Percentiles rank a stretch among this genome's conserved stretches.
phyloP scores from a whole-genome alignment of 1,140 invertebrate species.

The Heliconius melpomene region DNA sequence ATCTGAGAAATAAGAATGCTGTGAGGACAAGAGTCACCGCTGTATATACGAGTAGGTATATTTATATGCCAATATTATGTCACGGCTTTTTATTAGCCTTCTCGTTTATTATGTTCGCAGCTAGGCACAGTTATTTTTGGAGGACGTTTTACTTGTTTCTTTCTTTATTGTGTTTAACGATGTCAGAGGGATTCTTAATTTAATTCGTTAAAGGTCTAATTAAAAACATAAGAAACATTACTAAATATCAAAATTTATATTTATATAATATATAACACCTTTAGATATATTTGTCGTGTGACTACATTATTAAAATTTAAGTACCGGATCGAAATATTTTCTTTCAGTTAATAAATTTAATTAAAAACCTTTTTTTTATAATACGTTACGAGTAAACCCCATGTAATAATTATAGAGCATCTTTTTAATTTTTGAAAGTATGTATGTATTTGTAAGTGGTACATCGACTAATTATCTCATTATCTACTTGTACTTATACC shows the following conservation, averaged over 20 bases:
- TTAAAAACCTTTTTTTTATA: no score
- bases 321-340: no score
- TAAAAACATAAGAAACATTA: background rate
- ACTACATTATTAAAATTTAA: no score
- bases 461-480: no score
- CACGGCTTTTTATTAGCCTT: conserved; percentile 55
- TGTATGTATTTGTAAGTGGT: no score
- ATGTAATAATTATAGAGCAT: no score
- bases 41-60: background rate
- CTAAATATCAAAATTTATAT: background rate
- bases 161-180: background rate
- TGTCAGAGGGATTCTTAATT: background rate
- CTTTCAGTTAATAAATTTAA: no score
- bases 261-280: no score
- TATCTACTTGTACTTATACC: no score
- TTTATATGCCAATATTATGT: conserved; percentile 42
- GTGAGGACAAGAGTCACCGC: conserved; percentile 26
- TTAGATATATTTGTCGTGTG: no score
- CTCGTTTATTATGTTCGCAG: conserved; percentile 58
- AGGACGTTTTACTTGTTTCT: conserved; percentile 46
- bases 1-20: conserved; percentile 14
- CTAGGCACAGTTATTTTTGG: conserved; percentile 63
- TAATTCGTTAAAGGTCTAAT: background rate
- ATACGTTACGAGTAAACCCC: no score
- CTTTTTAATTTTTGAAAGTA: no score